Evolutionary conservation across 2,113 vertebrate species (phyloP).

Genomic region (Psophia crepitans): DNA sequence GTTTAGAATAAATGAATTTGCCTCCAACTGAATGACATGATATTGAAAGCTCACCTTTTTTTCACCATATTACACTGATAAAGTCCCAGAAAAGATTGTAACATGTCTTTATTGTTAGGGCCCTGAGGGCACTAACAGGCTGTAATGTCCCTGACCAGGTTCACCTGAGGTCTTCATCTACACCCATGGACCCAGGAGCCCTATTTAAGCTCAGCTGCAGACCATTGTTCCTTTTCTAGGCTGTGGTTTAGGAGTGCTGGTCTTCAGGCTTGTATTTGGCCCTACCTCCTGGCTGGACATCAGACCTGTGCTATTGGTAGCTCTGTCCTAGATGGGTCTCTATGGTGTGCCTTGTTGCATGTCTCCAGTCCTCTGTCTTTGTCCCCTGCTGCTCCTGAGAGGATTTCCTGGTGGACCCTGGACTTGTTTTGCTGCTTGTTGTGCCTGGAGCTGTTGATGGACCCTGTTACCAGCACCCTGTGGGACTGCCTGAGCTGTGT

Average conservation of each 20-base stretch:
- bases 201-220: background rate
- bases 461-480: too few relatives aligned
- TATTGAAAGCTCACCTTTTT: background rate
- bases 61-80: background rate
- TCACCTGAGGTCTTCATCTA: background rate
- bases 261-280: fast-evolving
- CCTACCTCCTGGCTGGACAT: fast-evolving
- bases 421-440: background rate
- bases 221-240: fast-evolving
- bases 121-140: background rate
- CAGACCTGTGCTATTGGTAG: background rate
- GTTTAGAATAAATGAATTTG: background rate
- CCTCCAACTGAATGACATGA: background rate
- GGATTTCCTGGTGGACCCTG: background rate
- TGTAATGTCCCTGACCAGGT: background rate
- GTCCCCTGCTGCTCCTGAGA: background rate
- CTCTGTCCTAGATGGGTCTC: fast-evolving
- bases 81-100: background rate
- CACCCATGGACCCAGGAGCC: background rate
- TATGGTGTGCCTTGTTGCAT: fast-evolving
- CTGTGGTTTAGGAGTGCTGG: fast-evolving
- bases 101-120: background rate
- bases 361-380: fast-evolving
- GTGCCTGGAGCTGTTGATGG: background rate
- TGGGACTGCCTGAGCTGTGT: fast-evolving